Conservation (phyloP, 2,888 invertebrate genomes). For the Neelides folsomi region DNA sequence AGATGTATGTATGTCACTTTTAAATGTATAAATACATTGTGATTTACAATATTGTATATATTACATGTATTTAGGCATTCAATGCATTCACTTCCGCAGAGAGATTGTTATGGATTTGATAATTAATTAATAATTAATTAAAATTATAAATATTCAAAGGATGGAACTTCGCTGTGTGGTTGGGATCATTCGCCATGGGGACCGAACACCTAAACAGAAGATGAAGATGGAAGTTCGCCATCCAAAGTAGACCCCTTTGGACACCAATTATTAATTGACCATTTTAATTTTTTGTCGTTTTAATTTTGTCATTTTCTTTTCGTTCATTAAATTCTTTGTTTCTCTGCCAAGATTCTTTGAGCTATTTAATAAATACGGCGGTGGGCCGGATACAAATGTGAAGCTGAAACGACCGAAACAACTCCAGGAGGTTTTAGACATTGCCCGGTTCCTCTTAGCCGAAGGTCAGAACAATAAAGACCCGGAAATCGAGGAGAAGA, state of each 20-base stretch:
- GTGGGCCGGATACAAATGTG: constrained; percentile 86
- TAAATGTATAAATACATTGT: neutral
- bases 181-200: constrained; percentile 93
- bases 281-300: neutral
- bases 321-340: neutral
- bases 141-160: constrained; percentile 42
- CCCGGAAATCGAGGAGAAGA: constrained; percentile 89
- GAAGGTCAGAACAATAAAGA: constrained; percentile 75
- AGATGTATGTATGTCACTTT: constrained; percentile 51
- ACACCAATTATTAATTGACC: neutral
- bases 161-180: constrained; percentile 86
- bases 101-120: too few species aligned
- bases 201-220: constrained; percentile 98
- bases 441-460: constrained; percentile 73
- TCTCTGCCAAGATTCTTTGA: constrained; percentile 71
- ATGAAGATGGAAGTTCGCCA: constrained; percentile 99
- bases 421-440: constrained; percentile 92
- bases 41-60: neutral
- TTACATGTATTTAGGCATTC: too few species aligned
- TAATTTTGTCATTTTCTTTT: neutral
- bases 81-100: too few species aligned
- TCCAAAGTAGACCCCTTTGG: constrained; percentile 53
- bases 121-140: too few species aligned
- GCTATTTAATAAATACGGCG: constrained; percentile 94
- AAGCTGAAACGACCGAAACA: constrained; percentile 96